These are phyloP conservation scores for Euclidia mi DNA, from an alignment of 2,888 invertebrate genomes.

Conservation along the genomic window DNA sequence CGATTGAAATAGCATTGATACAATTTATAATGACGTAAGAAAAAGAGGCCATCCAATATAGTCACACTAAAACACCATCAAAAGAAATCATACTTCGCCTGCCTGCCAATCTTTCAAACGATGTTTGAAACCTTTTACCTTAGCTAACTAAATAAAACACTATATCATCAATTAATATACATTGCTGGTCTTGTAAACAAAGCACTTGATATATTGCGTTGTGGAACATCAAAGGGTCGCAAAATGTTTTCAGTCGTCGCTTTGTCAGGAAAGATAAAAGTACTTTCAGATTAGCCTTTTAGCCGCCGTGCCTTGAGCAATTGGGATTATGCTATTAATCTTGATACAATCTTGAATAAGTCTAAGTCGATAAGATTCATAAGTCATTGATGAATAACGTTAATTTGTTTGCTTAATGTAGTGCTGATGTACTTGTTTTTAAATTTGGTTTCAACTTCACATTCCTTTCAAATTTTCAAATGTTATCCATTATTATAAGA, in stretches of 20 bases:
- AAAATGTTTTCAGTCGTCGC: conserved; percentile 63
- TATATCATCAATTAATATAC: conserved; percentile 58
- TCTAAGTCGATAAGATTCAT: neutral
- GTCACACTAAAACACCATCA: conserved; percentile 17
- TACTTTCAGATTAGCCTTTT: conserved; percentile 10
- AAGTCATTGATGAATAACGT: neutral
- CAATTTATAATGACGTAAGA: conserved; percentile 6
- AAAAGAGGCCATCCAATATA: conserved; percentile 10
- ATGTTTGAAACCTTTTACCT: conserved; percentile 49
- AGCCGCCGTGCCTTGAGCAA: neutral
- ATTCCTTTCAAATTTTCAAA: no score
- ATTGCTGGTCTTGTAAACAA: conserved; percentile 58
- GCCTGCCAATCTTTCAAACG: conserved; percentile 43
- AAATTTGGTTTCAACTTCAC: no score
- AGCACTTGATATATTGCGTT: conserved; percentile 49
- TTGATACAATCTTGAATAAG: no score
- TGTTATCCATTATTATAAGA: no score
- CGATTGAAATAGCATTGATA: neutral
- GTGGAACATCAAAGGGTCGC: conserved; percentile 61
- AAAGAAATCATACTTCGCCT: conserved; percentile 24
- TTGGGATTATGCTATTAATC: neutral
- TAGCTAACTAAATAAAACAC: conserved; percentile 52
- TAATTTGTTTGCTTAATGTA: no score
- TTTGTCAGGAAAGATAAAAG: conserved; percentile 21
- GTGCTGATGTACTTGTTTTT: no score